Base-by-base conservation (phyloP, 2,888 invertebrate species). In the Lithophane socia region DNA sequence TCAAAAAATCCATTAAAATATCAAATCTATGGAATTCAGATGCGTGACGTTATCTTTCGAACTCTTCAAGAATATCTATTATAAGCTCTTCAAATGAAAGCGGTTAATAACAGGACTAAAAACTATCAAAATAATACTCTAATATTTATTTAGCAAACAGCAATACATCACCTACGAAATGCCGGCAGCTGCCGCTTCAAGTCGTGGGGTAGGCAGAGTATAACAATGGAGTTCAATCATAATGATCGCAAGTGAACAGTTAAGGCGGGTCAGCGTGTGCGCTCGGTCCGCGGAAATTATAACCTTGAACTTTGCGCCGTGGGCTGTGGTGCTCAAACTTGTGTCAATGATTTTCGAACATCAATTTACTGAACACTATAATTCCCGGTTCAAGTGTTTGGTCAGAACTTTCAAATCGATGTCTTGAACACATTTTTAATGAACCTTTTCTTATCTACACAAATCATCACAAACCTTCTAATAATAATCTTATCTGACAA, bases 211-310 rank as follows among this genome's bases (percentile, higher is more conserved):
- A 83, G 65, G 84, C 74, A 83, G 79, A 52, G 69, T 76, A 58
- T 21, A 80, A 87, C 87, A 86, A 87, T 85, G 61, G 73, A 58
- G 73, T 66, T 68, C 81, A 80, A 79, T 82, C 75, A 81, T 73
- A 75, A 56, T 78, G 65, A 64, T 81, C 72, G 71, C 49, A 85
- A 79, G 82, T 85, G 79, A 73, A 74, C 77, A 83, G 77, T 67
- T 44, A 52, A 81, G 84, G 84, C 84, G 84, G 84, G 85, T 69
- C 74, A 73, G 75, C 24, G 66, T 52, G 60, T 13, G 61, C 66
- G 60, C 76, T 58, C 69, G 64, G 82, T 85, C 78, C 80, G 78
- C 78, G 73, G 78, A 90, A 94, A 94, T 94, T 93, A 91, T 88
- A 92, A 89, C 91, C 89, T 93, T 92, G 91, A 90, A 86, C 60